These are phyloP conservation scores for Trisateles emortualis DNA, from an alignment of 2,888 invertebrate species.

Conservation along the genomic window DNA sequence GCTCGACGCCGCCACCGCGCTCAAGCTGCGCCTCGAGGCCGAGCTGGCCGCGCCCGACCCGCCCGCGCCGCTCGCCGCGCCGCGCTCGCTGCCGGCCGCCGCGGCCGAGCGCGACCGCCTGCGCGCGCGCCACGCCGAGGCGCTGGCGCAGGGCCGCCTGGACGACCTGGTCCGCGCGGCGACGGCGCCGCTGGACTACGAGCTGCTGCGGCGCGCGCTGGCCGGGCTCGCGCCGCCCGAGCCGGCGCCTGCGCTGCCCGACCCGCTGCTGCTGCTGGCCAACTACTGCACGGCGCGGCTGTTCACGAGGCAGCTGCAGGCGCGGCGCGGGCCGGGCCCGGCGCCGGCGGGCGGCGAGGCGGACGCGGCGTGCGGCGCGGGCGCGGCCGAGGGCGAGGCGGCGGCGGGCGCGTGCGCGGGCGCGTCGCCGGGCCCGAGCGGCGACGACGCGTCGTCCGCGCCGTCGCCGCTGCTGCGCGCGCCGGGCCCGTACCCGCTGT, in stretches of 20 bases:
- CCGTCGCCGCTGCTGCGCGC: constrained; percentile 55
- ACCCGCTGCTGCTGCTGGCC: constrained; percentile 90
- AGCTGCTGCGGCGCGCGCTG: constrained; percentile 22
- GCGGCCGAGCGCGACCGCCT: constrained; percentile 87
- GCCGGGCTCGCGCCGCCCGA: constrained; percentile 18
- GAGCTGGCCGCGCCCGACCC: constrained; percentile 86
- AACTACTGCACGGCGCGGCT: constrained; percentile 93
- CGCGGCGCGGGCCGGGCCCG: constrained; percentile 76
- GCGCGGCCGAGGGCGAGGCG: constrained; percentile 47
- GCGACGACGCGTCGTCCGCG: constrained; percentile 53
- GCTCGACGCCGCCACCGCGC: constrained; percentile 91
- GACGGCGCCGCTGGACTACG: constrained; percentile 27
- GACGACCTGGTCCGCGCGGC: constrained; percentile 35
- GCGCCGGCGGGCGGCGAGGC: constrained; percentile 56
- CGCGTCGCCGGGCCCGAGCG: constrained; percentile 44
- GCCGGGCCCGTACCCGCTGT: constrained; percentile 88
- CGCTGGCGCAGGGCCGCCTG: constrained; percentile 90
- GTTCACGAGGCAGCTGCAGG: constrained; percentile 88
- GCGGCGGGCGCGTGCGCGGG: constrained; percentile 48
- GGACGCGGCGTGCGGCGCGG: constrained; percentile 47
- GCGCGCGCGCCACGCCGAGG: constrained; percentile 89
- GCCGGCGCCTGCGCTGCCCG: constrained; percentile 85
- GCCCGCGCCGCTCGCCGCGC: constrained; percentile 82
- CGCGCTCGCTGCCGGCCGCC: constrained; percentile 87
- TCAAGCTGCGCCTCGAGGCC: constrained; percentile 92